Evolutionary conservation across 2,888 invertebrate genomes (phyloP).

Genomic region (Metellina segmentata): DNA sequence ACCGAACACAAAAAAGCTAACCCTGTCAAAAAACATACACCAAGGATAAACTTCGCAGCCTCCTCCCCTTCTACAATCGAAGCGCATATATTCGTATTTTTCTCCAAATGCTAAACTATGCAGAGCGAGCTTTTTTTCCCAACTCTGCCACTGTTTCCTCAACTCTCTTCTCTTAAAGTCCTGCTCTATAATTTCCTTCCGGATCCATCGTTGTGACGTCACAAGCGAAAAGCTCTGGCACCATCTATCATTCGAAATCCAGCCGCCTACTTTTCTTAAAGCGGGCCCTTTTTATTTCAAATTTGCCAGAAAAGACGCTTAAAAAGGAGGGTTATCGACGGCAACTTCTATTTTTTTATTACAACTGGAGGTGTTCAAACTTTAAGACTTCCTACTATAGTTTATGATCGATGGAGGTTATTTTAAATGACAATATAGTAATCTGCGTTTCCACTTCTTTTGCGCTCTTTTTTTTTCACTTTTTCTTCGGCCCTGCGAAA

Average conservation of each 20-base stretch:
- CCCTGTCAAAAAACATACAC: neutral
- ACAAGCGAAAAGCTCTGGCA: slow-evolving; percentile 33
- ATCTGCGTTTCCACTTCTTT: neutral
- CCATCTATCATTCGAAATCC: slow-evolving; percentile 63
- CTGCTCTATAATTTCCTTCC: slow-evolving; percentile 69
- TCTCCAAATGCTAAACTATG: slow-evolving; percentile 44
- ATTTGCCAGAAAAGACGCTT: slow-evolving; percentile 53
- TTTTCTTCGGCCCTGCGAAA: neutral
- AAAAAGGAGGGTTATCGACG: slow-evolving; percentile 23
- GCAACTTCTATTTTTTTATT: slow-evolving; percentile 41
- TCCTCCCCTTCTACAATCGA: neutral
- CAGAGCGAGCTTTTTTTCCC: slow-evolving; percentile 21
- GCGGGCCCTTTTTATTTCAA: slow-evolving; percentile 61
- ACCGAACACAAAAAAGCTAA: neutral
- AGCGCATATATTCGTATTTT: slow-evolving; percentile 33
- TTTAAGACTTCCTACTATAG: slow-evolving; percentile 58
- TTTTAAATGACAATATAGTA: slow-evolving; percentile 51
- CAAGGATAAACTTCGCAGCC: neutral
- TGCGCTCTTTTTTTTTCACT: neutral
- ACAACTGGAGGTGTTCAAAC: slow-evolving; percentile 49
- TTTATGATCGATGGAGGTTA: slow-evolving; percentile 55
- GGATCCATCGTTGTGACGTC: slow-evolving; percentile 64
- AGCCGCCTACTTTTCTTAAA: slow-evolving; percentile 65
- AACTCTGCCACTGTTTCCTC: slow-evolving; percentile 66
- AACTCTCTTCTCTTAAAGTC: slow-evolving; percentile 49